These are phyloP conservation scores for Melinaea menophilus DNA, from an alignment of 2,888 invertebrate genomes.

Conservation along the genomic window DNA sequence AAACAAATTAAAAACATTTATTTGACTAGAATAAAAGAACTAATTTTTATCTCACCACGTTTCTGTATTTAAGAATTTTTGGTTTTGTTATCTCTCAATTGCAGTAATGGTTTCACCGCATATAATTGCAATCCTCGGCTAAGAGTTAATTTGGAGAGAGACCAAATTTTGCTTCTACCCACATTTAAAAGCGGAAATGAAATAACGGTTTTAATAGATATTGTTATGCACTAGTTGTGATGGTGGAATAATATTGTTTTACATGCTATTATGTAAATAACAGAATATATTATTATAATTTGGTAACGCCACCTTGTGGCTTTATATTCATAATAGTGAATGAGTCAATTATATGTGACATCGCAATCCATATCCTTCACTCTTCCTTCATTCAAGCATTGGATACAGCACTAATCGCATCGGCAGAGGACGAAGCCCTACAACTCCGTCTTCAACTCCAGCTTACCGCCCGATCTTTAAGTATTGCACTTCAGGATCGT, in stretches of 20 bases:
- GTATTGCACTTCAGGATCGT: too few species aligned
- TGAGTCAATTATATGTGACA: too few species aligned
- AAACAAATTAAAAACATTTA: too few species aligned
- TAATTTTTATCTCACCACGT: neutral
- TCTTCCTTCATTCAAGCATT: too few species aligned
- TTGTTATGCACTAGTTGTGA: constrained; percentile 28
- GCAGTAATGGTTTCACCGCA: constrained; percentile 53
- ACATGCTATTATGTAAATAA: constrained; percentile 36
- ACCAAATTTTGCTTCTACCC: constrained; percentile 66
- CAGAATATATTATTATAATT: constrained; percentile 38
- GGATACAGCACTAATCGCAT: too few species aligned
- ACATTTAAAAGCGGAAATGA: constrained; percentile 55
- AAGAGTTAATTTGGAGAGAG: constrained; percentile 71
- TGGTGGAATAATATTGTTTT: neutral
- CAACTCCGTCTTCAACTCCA: too few species aligned
- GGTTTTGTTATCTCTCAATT: constrained; percentile 36
- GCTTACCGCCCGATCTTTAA: too few species aligned
- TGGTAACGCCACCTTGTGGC: too few species aligned
- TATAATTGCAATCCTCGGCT: constrained; percentile 57
- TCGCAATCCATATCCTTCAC: too few species aligned
- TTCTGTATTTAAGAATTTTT: constrained; percentile 22
- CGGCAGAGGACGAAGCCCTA: too few species aligned
- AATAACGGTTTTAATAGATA: constrained; percentile 22
- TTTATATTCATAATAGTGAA: too few species aligned
- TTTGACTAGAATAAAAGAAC: too few species aligned